phyloP scores from a whole-genome alignment of 2,888 invertebrate genomes.

The Julus scandinavius region DNA sequence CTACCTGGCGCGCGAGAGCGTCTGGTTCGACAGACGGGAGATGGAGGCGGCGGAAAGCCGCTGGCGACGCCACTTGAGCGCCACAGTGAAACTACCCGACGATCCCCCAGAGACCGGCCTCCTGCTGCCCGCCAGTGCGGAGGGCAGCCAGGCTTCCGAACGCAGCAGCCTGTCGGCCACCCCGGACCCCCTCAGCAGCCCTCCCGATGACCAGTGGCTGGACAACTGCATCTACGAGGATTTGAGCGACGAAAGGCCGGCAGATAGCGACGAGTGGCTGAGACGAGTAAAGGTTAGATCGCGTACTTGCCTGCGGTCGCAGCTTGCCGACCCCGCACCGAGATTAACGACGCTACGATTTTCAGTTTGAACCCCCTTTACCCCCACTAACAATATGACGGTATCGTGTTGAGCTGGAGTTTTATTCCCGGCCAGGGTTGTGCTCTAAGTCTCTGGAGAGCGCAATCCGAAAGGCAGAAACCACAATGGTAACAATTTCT shows the following conservation, averaged over 20 bases:
- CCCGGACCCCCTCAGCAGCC: not conserved
- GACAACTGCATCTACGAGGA: constrained; percentile 10
- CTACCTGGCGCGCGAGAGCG: not conserved
- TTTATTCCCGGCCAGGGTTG: too few species aligned
- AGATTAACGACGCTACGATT: not conserved
- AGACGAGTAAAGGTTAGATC: constrained; percentile 19
- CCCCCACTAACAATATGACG: too few species aligned
- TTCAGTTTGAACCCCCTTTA: not conserved
- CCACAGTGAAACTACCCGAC: not conserved
- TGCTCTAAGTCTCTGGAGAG: too few species aligned
- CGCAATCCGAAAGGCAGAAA: too few species aligned
- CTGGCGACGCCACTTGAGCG: not conserved
- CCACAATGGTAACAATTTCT: too few species aligned
- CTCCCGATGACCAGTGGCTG: constrained; percentile 9
- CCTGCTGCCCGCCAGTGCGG: too few species aligned
- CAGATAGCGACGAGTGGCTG: constrained; percentile 19
- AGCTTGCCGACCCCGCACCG: not conserved
- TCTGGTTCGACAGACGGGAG: not conserved
- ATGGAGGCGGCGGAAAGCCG: constrained; percentile 5
- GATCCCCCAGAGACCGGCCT: too few species aligned
- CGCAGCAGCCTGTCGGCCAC: not conserved
- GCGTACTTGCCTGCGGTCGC: not conserved
- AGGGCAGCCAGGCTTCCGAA: too few species aligned
- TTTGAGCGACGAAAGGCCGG: not conserved
- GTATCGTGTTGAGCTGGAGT: too few species aligned